Conservation (phyloP, 1,140 invertebrate genomes). For the Euschistus heros region DNA sequence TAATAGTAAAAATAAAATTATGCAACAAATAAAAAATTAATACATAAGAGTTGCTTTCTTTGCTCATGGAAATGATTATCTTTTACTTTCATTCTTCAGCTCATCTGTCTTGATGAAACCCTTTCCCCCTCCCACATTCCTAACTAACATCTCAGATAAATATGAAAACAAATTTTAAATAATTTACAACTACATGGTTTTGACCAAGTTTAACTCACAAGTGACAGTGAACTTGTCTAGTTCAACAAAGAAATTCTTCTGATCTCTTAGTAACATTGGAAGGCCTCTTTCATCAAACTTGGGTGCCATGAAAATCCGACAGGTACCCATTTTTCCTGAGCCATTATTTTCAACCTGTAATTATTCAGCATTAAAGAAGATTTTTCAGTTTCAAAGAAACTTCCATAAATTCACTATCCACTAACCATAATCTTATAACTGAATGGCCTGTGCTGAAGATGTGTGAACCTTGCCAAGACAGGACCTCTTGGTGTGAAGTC, state of each 20-base stretch:
- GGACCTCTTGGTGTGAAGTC: constrained; percentile 38
- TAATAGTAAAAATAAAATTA: too few species aligned
- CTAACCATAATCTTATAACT: constrained; percentile 32
- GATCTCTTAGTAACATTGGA: constrained; percentile 38
- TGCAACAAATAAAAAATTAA: too few species aligned
- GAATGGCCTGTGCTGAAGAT: constrained; percentile 40
- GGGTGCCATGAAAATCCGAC: constrained; percentile 48
- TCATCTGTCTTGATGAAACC: too few species aligned
- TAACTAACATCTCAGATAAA: too few species aligned
- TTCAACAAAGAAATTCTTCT: constrained; percentile 43
- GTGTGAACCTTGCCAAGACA: constrained; percentile 39
- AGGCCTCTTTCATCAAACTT: constrained; percentile 42
- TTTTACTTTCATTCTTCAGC: too few species aligned
- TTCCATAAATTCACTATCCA: not conserved
- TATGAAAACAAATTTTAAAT: too few species aligned
- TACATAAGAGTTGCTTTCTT: too few species aligned
- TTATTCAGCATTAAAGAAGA: not conserved
- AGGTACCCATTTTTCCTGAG: constrained; percentile 36
- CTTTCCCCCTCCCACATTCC: too few species aligned
- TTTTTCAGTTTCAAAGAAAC: too few species aligned
- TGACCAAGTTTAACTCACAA: constrained; percentile 34
- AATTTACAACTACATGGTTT: too few species aligned
- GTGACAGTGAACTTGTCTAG: constrained; percentile 44
- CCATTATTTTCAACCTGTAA: constrained; percentile 26
- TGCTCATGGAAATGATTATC: too few species aligned